These are phyloP conservation scores for Argyresthia goedartella DNA, from an alignment of 2,888 invertebrate species.

Conservation along the genomic window DNA sequence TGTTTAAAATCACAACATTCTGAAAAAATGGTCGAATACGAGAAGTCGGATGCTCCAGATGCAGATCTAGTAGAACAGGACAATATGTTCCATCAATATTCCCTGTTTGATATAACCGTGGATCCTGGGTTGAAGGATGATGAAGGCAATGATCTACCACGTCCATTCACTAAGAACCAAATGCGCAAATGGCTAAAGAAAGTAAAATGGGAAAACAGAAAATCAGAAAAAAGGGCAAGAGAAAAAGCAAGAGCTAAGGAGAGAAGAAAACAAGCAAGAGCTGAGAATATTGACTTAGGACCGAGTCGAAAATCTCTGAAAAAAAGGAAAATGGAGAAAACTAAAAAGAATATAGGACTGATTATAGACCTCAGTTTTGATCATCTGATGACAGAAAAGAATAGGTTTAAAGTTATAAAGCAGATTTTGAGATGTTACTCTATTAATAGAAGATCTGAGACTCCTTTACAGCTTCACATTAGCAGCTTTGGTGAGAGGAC, in stretches of 20 bases:
- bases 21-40: neutral
- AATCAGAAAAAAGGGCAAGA: slow-evolving; percentile 77
- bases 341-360: slow-evolving; percentile 77
- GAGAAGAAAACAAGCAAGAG: slow-evolving; percentile 77
- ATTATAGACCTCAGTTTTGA: slow-evolving; percentile 94
- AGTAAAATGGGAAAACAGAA: slow-evolving; percentile 79
- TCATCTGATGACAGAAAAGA: slow-evolving; percentile 89
- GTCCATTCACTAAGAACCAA: slow-evolving; percentile 73
- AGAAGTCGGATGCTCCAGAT: neutral
- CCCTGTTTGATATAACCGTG: slow-evolving; percentile 47
- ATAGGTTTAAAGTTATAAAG: slow-evolving; percentile 89
- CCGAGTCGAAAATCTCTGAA: slow-evolving; percentile 87
- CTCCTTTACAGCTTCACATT: slow-evolving; percentile 87
- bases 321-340: slow-evolving; percentile 76
- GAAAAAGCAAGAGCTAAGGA: slow-evolving; percentile 81
- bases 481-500: slow-evolving; percentile 84
- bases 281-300: slow-evolving; percentile 78
- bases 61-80: no score
- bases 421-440: slow-evolving; percentile 94
- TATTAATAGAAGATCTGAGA: slow-evolving; percentile 83
- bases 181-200: slow-evolving; percentile 77
- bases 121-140: slow-evolving; percentile 61
- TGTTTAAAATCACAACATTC: no score
- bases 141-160: slow-evolving; percentile 49
- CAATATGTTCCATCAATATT: slow-evolving; percentile 33